Conservation (phyloP, 2,888 invertebrate genomes). For the Gastrophysa polygoni region DNA sequence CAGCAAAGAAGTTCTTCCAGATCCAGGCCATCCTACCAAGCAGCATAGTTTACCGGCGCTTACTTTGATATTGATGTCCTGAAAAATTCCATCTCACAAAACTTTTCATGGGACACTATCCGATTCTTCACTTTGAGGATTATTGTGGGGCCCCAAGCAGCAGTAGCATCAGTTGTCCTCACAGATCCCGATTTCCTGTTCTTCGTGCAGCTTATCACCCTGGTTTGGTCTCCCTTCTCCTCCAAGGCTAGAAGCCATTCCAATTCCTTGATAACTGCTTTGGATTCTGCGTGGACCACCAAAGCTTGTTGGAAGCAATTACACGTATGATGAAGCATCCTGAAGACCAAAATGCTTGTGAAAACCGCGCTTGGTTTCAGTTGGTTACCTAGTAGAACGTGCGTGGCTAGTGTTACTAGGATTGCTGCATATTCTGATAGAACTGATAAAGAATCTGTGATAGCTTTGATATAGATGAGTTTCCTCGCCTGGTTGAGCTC, state of each 20-base stretch:
- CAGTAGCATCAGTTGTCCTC: slow-evolving; percentile 36
- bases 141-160: slow-evolving; percentile 46
- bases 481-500: slow-evolving; percentile 73
- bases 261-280: slow-evolving; percentile 44
- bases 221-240: slow-evolving; percentile 35
- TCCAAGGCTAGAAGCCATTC: slow-evolving; percentile 43
- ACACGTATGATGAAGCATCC: slow-evolving; percentile 64
- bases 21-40: slow-evolving; percentile 69
- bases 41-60: slow-evolving; percentile 51
- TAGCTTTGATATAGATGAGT: slow-evolving; percentile 70
- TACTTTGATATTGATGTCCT: slow-evolving; percentile 9
- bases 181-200: slow-evolving; percentile 43
- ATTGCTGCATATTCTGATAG: slow-evolving; percentile 86
- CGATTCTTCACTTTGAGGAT: slow-evolving; percentile 48
- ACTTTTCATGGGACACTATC: no score
- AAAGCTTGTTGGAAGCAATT: slow-evolving; percentile 45
- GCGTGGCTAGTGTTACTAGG: slow-evolving; percentile 79
- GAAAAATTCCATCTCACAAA: no score
- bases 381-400: slow-evolving; percentile 68
- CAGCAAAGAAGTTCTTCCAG: slow-evolving; percentile 72
- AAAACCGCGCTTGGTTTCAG: slow-evolving; percentile 70
- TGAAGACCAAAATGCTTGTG: slow-evolving; percentile 78
- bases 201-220: slow-evolving; percentile 16
- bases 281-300: slow-evolving; percentile 45
- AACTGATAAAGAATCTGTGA: slow-evolving; percentile 69